These are phyloP conservation scores for Zosterops borbonicus DNA, from an alignment of 2,113 vertebrate species.

Conservation along the genomic window DNA sequence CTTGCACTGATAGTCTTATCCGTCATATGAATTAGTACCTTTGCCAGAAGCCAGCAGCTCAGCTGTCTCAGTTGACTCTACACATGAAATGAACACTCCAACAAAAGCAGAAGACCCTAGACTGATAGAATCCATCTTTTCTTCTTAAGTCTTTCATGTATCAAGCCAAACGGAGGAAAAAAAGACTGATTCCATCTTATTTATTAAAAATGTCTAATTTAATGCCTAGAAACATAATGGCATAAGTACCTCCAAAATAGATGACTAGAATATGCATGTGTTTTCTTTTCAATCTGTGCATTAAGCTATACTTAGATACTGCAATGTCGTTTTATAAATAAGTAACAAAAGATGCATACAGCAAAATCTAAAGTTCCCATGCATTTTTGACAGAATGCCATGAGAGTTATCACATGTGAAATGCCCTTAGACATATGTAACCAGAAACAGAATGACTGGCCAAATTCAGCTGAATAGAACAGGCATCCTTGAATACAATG, in stretches of 20 bases:
- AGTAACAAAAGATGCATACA: neutral
- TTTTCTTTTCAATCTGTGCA: neutral
- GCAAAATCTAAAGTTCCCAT: neutral
- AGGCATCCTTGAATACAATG: neutral
- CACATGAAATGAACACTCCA: neutral
- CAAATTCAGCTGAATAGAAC: neutral
- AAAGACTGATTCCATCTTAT: neutral
- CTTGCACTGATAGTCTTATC: neutral
- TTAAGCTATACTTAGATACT: neutral
- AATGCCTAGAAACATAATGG: neutral
- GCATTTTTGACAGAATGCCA: neutral
- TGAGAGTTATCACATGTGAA: neutral
- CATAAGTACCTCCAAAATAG: neutral
- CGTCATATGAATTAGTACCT: neutral
- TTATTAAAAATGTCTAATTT: neutral
- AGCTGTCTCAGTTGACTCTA: neutral
- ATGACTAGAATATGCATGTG: neutral
- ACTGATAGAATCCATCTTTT: neutral
- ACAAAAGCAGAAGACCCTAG: neutral
- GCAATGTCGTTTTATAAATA: neutral
- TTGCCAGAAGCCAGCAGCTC: neutral
- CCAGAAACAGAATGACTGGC: neutral
- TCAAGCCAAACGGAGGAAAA: neutral
- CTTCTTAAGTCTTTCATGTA: neutral
- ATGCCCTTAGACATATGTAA: neutral